Base-by-base conservation (phyloP, 2,797 vertebrate species). In the Catamblyrhynchus diadema region DNA sequence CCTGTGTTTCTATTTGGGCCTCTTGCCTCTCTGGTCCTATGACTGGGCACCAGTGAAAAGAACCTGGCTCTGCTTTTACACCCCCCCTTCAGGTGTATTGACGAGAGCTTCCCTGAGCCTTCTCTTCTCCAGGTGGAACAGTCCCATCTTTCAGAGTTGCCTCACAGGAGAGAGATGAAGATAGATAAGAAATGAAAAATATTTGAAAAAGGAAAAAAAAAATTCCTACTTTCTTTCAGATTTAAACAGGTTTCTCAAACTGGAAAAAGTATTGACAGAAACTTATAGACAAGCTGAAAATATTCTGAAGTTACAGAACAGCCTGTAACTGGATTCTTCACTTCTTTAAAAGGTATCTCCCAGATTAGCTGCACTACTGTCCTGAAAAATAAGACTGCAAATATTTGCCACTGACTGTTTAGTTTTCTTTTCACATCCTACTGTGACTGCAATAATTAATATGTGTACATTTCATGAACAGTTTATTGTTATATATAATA, bases 31-130 rank as follows among this genome's bases (percentile, higher is more conserved):
- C 78, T 16, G 9, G 17, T 32, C 41, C 69, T 56, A 3, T 8
- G 17, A 50, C 1, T 4, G 13, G 12, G 21, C 39, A 70, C 2
- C 23, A 56, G 6, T 2, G 5, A 72, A 37, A 72, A 88, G 12
- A 65, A 17, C 20, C 12, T 41, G 12, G 16, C 8, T 65, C 22
- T 3, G 1, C 10, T 66, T 80, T 86, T 19, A 72, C 6, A 18
- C 0, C 0, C 12, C 13, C 0, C 10, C 14, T 82, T 79, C n/a
- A 72, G 25, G 13, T 27, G 3, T 25, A 74, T 5, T 28, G 17
- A 67, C 1, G 18, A 86, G 33, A 66, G 24, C 42, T 12, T 4
- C 47, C 33, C 50, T 10, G 20, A 79, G n/a, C 7, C n/a, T 62
- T 56, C 47, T n/a, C 14, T 15, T 64, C 37, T 61, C 25, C 42